Percentiles rank a stretch among this genome's conserved stretches.
Conservation (phyloP, 2,797 vertebrate genomes). For the Liparis tanakae region DNA sequence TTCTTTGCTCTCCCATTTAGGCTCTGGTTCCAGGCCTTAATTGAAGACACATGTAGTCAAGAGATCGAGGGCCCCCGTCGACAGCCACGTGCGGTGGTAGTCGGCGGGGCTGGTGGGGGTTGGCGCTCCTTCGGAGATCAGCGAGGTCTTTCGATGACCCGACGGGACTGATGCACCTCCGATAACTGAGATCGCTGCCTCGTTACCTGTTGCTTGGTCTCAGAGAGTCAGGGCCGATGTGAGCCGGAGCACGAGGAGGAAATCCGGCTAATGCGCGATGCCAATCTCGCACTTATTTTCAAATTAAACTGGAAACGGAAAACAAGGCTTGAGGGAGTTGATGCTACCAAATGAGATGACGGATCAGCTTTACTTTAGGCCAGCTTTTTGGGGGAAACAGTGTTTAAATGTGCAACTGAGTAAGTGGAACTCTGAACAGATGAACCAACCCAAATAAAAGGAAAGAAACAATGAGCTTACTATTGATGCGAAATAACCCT, state of each 20-base stretch:
- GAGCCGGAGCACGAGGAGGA: slow-evolving; percentile 23
- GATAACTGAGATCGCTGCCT: slow-evolving; percentile 40
- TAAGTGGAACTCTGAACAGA: slow-evolving; percentile 8
- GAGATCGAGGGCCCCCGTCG: slow-evolving; percentile 25
- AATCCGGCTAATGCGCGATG: slow-evolving; percentile 20
- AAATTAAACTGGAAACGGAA: slow-evolving; percentile 33
- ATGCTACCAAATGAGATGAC: slow-evolving; percentile 6
- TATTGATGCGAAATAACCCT: slow-evolving; percentile 41
- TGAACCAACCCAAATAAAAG: neutral
- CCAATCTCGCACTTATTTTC: slow-evolving; percentile 43
- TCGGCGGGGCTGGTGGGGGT: slow-evolving; percentile 19
- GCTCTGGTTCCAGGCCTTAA: slow-evolving; percentile 65
- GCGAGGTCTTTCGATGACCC: slow-evolving; percentile 20
- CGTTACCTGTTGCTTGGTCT: slow-evolving; percentile 39
- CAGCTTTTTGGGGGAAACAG: neutral
- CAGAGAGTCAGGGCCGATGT: slow-evolving; percentile 27
- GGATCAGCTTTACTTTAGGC: neutral
- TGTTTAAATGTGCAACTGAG: slow-evolving; percentile 21
- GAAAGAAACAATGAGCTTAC: neutral
- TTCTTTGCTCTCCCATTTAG: slow-evolving; percentile 57
- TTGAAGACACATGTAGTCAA: slow-evolving; percentile 78
- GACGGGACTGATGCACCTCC: slow-evolving; percentile 16
- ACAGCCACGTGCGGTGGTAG: slow-evolving; percentile 47
- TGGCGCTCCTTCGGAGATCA: slow-evolving; percentile 28
- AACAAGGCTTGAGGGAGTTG: slow-evolving; percentile 9